Conservation (phyloP, 2,888 invertebrate genomes). For the Ormyrus nitidulus region DNA sequence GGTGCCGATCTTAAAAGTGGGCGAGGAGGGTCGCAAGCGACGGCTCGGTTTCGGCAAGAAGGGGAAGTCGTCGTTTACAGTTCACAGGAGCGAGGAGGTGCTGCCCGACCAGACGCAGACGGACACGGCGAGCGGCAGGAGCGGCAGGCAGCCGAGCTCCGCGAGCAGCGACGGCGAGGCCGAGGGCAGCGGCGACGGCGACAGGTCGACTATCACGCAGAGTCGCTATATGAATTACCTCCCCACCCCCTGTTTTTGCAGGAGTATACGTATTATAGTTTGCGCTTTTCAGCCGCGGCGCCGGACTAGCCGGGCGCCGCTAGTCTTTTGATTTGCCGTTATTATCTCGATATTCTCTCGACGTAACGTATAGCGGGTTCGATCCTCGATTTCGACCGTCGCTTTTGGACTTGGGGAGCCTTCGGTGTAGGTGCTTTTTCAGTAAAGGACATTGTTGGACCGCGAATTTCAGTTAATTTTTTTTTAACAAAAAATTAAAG, state of each 20-base stretch:
- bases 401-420: too few species aligned
- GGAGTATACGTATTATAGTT: too few species aligned
- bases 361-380: not conserved
- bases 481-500: too few species aligned
- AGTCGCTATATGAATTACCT: not conserved
- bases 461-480: too few species aligned
- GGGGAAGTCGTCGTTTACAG: conserved; percentile 96
- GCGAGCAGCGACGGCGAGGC: conserved; percentile 95
- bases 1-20: conserved; percentile 61
- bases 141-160: conserved; percentile 86
- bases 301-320: not conserved
- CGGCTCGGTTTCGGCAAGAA: conserved; percentile 96
- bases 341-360: conserved; percentile 44
- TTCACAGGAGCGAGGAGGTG: conserved; percentile 99
- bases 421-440: too few species aligned
- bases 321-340: not conserved
- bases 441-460: too few species aligned
- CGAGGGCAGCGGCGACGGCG: conserved; percentile 88
- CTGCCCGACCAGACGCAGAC: conserved; percentile 83
- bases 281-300: not conserved
- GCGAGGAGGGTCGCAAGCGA: conserved; percentile 90
- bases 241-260: not conserved
- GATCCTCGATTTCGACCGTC: too few species aligned
- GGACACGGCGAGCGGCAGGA: conserved; percentile 80
- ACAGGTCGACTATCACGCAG: conserved; percentile 80